phyloP scores from a whole-genome alignment of 2,113 vertebrate species.

The Polypterus bichir region DNA sequence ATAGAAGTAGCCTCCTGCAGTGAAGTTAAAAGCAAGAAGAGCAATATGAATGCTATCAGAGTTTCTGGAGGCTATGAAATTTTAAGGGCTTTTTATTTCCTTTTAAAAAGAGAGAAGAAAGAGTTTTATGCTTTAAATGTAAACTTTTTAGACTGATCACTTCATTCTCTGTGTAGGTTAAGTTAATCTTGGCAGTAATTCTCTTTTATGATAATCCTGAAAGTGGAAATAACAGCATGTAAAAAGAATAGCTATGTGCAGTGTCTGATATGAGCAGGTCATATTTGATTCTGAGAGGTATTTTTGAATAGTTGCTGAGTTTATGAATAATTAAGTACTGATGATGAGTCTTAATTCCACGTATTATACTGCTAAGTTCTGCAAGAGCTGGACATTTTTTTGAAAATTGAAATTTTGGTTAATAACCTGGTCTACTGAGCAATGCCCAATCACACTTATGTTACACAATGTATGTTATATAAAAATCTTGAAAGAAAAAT shows the following conservation, averaged over 20 bases:
- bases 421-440: too few relatives aligned
- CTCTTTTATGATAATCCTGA: constrained; percentile 46
- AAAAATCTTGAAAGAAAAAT: too few relatives aligned
- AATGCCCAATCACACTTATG: too few relatives aligned
- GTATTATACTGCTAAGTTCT: too few relatives aligned
- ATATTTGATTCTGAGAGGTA: too few relatives aligned
- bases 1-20: constrained; percentile 54
- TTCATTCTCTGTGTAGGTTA: constrained; percentile 40
- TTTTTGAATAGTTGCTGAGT: too few relatives aligned
- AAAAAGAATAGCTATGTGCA: constrained; percentile 17
- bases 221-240: constrained; percentile 28
- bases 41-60: constrained; percentile 55
- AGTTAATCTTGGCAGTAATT: constrained; percentile 29
- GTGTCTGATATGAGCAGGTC: too few relatives aligned
- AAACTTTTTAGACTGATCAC: constrained; percentile 45
- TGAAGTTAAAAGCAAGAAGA: constrained; percentile 60
- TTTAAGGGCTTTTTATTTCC: constrained; percentile 59
- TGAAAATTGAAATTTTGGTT: too few relatives aligned
- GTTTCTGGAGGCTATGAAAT: constrained; percentile 59
- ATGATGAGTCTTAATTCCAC: too few relatives aligned
- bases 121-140: constrained; percentile 43
- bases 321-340: too few relatives aligned
- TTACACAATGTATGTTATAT: too few relatives aligned
- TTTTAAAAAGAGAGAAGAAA: constrained; percentile 50
- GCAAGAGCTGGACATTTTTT: too few relatives aligned